Conservation (phyloP, 1,140 invertebrate species). For the Bombus pyrosoma region DNA sequence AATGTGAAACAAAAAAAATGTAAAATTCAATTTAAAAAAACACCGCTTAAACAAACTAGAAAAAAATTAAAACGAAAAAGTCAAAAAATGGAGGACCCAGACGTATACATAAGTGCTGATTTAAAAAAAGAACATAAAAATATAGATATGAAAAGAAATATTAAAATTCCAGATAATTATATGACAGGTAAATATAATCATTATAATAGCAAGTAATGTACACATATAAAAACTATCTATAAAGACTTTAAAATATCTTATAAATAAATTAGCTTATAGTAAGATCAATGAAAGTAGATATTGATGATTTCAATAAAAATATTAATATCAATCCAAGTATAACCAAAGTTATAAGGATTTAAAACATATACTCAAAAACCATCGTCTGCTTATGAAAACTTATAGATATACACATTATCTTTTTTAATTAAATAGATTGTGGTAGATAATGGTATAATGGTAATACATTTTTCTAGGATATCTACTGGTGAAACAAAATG, state of each 20-base stretch:
- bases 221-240: background rate
- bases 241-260: background rate
- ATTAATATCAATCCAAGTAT: background rate
- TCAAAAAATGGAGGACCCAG: constrained; percentile 68
- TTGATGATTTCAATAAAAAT: background rate
- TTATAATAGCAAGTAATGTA: background rate
- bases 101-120: constrained; percentile 61
- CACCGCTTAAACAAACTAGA: constrained; percentile 63
- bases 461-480: background rate
- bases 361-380: no score
- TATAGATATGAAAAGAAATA: constrained; percentile 60
- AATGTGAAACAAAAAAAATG: constrained; percentile 67
- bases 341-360: no score
- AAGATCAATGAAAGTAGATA: background rate
- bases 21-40: constrained; percentile 69
- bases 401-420: background rate
- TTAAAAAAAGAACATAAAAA: constrained; percentile 66
- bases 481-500: background rate
- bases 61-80: constrained; percentile 73
- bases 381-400: background rate
- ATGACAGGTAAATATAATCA: constrained; percentile 74
- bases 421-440: background rate
- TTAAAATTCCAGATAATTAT: constrained; percentile 80
- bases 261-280: background rate
- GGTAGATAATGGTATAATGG: background rate